Base-by-base conservation (phyloP, 2,113 vertebrate species). In the Aphyosemion australe region DNA sequence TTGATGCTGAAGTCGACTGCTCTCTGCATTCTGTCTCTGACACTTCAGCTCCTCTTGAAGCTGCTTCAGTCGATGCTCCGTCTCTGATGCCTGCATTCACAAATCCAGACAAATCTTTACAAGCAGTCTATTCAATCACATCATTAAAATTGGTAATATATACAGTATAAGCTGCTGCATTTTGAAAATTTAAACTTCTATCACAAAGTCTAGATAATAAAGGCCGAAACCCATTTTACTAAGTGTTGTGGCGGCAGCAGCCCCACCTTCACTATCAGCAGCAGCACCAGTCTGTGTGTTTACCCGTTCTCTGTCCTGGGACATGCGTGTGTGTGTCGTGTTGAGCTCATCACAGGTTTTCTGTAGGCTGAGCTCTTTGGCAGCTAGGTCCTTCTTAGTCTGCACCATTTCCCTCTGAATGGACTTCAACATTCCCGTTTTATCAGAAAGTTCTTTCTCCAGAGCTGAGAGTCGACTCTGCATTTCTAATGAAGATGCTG, bases 31-130 rank as follows among this genome's bases (percentile, higher is more conserved):
- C 79, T 93, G 92, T 31, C 91, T 86, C 71, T 92, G 92, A 78
- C 92, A 93, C 61, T 84, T 90, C 52, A 94, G 87, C 73, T 94
- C 93, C 65, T 94, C 94, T 55, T 92, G 91, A 5, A 93, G 70
- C 48, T 93, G 91, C 79, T 91, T 94, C 54, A 89, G 66, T 65
- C 68, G 88, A 63, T 89, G 90, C 76, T 94, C 92, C 19, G 83
- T 83, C 64, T 65, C 47, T 45, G 82, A 84, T 8, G 59, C 86
- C 94, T 94, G 49, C 12, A 74, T 21, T 49, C 6, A 72, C 1
- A 78, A 34, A 77, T 18, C 62, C 14, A 19, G 18, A 14, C 1
- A 6, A 61, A 49, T 7, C 2, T 54, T 37, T 18, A 19, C 8
- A 26, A 26, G 42, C 16, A 12, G 18, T 26, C 26, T 12, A 19